These are phyloP conservation scores for Piprites chloris DNA, from an alignment of 2,113 vertebrate genomes.

Conservation along the genomic window DNA sequence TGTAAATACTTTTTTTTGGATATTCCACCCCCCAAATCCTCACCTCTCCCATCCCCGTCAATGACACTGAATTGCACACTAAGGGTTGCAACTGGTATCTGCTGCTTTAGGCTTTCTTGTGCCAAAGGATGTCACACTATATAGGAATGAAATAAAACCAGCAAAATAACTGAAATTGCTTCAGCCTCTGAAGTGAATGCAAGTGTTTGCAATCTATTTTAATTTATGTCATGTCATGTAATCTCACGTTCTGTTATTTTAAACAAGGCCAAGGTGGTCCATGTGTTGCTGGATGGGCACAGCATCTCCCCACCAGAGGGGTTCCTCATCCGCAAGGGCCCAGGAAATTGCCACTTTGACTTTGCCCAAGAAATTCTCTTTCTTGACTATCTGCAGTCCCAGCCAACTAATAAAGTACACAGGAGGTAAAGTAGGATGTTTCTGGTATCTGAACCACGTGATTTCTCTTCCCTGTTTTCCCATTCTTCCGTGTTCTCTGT, in stretches of 20 bases:
- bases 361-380: slow-evolving; percentile 97
- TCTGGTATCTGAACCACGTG: background rate
- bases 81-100: background rate
- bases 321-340: slow-evolving; percentile 93
- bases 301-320: slow-evolving; percentile 85
- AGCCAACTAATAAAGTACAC: background rate
- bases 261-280: slow-evolving; percentile 83
- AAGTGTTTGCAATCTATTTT: background rate
- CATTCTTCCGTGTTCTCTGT: background rate
- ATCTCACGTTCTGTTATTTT: background rate
- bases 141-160: background rate
- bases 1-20: background rate
- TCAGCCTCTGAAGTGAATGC: background rate
- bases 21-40: background rate
- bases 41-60: background rate
- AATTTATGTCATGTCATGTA: background rate
- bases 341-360: slow-evolving; percentile 96
- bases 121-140: background rate
- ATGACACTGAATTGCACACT: background rate
- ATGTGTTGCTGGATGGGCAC: slow-evolving; percentile 82
- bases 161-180: background rate
- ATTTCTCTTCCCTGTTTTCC: background rate
- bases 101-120: background rate
- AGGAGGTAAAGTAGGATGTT: slow-evolving; percentile 54
- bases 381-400: slow-evolving; percentile 79